A percentile compares a stretch with the other conserved stretches of the same genome.
Conservation (phyloP, 2,113 vertebrate species). For the Formicarius rufipectus region DNA sequence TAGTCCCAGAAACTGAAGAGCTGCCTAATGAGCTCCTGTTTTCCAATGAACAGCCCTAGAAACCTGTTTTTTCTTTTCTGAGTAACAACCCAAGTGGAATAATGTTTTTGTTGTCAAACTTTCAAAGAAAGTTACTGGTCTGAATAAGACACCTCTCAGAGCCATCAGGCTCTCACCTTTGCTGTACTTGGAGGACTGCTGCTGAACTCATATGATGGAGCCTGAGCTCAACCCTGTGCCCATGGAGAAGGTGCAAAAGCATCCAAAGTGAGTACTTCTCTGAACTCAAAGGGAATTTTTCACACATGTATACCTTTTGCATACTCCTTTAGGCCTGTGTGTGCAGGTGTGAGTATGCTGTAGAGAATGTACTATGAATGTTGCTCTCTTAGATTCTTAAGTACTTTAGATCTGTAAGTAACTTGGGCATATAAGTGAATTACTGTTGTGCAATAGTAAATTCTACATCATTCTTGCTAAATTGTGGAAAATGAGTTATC, state of each 20-base stretch:
- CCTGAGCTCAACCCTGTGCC: not conserved
- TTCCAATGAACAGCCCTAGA: not conserved
- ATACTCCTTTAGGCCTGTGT: no score
- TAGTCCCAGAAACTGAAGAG: not conserved
- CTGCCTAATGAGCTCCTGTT: not conserved
- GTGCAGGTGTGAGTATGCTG: not conserved
- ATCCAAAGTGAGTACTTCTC: not conserved
- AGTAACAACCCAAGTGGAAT: not conserved
- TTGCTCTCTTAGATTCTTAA: not conserved
- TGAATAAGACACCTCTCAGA: not conserved
- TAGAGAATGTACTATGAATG: accelerated
- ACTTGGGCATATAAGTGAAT: not conserved
- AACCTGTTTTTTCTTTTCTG: not conserved
- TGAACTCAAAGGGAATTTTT: not conserved
- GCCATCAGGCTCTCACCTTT: not conserved
- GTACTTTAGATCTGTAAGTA: not conserved
- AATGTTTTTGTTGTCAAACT: not conserved
- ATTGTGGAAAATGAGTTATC: not conserved
- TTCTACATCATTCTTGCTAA: not conserved
- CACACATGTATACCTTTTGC: no score
- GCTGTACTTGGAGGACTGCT: accelerated
- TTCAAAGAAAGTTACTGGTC: accelerated
- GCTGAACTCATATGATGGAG: accelerated
- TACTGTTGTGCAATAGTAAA: not conserved
- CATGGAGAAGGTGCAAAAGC: not conserved